Evolutionary conservation across 1,140 invertebrate species (phyloP).

Genomic region (Acromyrmex charruanus): DNA sequence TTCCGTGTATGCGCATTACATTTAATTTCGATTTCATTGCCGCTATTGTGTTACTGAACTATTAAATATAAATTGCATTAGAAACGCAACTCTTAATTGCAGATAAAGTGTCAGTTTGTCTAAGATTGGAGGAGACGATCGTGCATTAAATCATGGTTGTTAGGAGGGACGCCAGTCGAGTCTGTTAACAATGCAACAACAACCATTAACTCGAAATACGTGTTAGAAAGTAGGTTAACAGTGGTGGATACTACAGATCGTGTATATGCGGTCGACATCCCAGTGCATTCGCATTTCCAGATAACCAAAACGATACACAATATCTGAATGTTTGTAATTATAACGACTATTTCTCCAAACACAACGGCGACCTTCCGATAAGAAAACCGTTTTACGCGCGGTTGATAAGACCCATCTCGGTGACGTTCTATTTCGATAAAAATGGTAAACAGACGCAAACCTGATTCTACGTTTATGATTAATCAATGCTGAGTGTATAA

Average conservation of each 20-base stretch:
- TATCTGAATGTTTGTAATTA: slow-evolving; percentile 43
- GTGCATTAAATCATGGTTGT: slow-evolving; percentile 9
- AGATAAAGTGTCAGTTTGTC: slow-evolving; percentile 1
- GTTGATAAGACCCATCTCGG: slow-evolving; percentile 31
- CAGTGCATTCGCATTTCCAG: slow-evolving; percentile 40
- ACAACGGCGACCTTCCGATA: slow-evolving; percentile 20
- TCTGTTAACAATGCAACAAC: slow-evolving; percentile 59
- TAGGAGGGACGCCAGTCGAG: neutral
- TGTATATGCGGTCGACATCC: slow-evolving; percentile 10
- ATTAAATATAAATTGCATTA: neutral
- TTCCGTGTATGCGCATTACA: no score
- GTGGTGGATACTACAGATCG: slow-evolving; percentile 40
- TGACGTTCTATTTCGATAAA: slow-evolving; percentile 13
- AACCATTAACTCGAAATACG: slow-evolving; percentile 54
- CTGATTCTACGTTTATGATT: neutral
- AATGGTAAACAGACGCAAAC: neutral
- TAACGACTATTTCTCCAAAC: slow-evolving; percentile 24
- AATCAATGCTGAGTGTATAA: slow-evolving; percentile 2
- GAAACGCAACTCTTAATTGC: neutral
- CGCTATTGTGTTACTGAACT: neutral
- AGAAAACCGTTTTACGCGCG: slow-evolving; percentile 42
- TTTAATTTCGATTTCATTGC: neutral
- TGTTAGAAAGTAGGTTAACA: slow-evolving; percentile 62
- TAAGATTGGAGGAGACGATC: slow-evolving; percentile 12
- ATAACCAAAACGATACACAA: slow-evolving; percentile 49